phyloP scores from a whole-genome alignment of 2,113 vertebrate genomes.

The Syrrhaptes paradoxus region DNA sequence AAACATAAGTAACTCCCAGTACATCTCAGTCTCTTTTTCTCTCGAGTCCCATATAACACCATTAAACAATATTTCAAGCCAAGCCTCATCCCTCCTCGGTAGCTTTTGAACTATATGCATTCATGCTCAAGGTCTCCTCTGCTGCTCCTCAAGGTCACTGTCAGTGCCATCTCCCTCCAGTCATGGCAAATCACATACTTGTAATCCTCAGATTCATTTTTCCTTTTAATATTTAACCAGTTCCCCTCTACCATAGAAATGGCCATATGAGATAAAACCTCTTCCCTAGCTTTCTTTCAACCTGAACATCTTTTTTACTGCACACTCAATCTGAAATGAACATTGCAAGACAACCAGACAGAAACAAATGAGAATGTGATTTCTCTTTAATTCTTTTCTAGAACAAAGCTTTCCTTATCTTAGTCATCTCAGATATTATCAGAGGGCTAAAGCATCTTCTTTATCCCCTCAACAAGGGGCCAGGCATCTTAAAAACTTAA shows the following conservation, averaged over 20 bases:
- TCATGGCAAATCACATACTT: neutral
- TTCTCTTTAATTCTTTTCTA: neutral
- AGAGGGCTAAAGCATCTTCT: neutral
- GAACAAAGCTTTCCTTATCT: neutral
- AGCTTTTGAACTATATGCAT: neutral
- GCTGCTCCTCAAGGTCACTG: neutral
- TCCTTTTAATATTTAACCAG: neutral
- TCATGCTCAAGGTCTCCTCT: neutral
- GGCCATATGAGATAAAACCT: neutral
- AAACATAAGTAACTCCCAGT: neutral
- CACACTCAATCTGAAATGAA: fast-evolving
- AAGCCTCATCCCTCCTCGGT: neutral
- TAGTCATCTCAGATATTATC: neutral
- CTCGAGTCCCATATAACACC: neutral
- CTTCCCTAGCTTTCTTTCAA: neutral
- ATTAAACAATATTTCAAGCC: neutral
- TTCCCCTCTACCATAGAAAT: neutral
- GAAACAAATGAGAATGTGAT: neutral
- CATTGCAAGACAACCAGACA: neutral
- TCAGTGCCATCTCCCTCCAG: neutral
- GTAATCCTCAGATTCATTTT: neutral
- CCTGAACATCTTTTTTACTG: neutral
- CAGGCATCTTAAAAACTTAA: neutral
- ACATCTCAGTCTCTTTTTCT: neutral
- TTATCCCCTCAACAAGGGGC: neutral